Conservation (phyloP, 2,797 vertebrate genomes). For the Lemur catta region DNA sequence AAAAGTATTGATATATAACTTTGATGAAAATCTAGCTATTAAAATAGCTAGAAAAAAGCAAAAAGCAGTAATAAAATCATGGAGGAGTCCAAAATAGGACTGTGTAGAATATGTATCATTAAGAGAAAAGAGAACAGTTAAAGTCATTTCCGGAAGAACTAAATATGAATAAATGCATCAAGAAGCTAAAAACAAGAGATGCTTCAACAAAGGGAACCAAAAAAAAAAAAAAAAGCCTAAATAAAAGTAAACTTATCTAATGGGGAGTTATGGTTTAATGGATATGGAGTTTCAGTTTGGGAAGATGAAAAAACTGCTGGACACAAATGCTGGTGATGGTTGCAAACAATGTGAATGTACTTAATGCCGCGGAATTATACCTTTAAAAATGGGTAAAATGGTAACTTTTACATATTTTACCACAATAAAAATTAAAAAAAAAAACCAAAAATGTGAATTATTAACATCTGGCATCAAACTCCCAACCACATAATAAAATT, state of each 20-base stretch:
- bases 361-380: neutral
- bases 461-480: neutral
- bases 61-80: neutral
- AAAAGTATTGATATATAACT: neutral
- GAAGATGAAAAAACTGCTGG: neutral
- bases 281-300: neutral
- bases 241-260: neutral
- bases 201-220: neutral
- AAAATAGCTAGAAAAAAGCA: neutral
- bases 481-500: neutral
- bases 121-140: neutral
- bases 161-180: neutral
- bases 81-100: neutral
- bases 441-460: neutral
- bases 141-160: neutral
- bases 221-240: neutral
- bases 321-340: neutral
- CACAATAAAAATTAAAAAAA: neutral
- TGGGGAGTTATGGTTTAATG: neutral
- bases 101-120: neutral
- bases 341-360: neutral
- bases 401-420: neutral
- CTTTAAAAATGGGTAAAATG: neutral
- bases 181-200: neutral
- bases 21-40: neutral